A percentile compares a stretch with the other conserved stretches of the same genome.
phyloP scores from a whole-genome alignment of 2,113 vertebrate species.

The Bujurquina vittata region DNA sequence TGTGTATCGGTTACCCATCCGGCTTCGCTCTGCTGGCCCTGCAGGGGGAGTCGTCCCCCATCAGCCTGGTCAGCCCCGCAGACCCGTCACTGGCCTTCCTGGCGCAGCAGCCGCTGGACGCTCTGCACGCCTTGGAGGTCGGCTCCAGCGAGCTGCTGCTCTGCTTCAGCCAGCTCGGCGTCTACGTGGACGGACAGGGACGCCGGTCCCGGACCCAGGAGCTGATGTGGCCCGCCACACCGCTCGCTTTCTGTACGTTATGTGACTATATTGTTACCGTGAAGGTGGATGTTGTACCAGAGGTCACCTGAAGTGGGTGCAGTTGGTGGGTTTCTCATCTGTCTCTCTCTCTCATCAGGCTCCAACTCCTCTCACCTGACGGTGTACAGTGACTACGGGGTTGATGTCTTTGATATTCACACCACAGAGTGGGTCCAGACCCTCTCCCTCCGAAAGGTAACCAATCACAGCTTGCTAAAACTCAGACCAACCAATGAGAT shows the following conservation, averaged over 20 bases:
- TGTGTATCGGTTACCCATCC: constrained; percentile 94
- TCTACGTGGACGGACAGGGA: constrained; percentile 95
- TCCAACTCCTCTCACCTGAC: constrained; percentile 90
- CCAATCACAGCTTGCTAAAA: neutral
- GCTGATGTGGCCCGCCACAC: constrained; percentile 97
- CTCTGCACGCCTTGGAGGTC: constrained; percentile 92
- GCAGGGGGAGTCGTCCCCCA: constrained; percentile 92
- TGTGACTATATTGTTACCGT: neutral
- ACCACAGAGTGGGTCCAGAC: constrained; percentile 97
- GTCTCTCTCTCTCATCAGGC: constrained; percentile 73
- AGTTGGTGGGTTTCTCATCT: neutral
- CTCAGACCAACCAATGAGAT: neutral
- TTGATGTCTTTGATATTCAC: constrained; percentile 93
- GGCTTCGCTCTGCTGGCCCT: constrained; percentile 93
- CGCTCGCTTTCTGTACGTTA: constrained; percentile 91
- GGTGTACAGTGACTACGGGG: constrained; percentile 94
- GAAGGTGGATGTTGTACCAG: neutral
- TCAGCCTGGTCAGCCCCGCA: constrained; percentile 90
- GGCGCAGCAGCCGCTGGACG: constrained; percentile 90
- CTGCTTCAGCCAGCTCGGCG: constrained; percentile 95
- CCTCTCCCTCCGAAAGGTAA: constrained; percentile 90
- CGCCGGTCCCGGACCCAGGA: constrained; percentile 92
- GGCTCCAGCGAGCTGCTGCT: constrained; percentile 89
- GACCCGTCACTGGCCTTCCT: constrained; percentile 95
- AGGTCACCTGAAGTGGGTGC: neutral